These are phyloP conservation scores for Drosophila littoralis DNA, from an alignment of 1,140 invertebrate species.

Conservation along the genomic window DNA sequence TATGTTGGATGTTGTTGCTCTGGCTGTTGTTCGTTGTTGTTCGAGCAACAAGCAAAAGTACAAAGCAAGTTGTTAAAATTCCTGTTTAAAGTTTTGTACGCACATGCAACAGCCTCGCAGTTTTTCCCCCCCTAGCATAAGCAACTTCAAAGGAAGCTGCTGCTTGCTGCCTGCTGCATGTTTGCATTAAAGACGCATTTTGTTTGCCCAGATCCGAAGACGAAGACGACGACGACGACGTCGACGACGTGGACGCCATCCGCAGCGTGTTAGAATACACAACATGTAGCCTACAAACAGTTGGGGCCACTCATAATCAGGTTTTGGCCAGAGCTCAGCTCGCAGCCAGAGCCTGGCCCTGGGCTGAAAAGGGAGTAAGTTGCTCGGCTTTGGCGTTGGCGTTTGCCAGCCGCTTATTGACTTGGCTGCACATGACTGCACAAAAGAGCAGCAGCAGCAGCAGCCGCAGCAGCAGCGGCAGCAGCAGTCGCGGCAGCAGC, in stretches of 20 bases:
- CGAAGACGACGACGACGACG: constrained; percentile 30
- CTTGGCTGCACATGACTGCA: constrained; percentile 69
- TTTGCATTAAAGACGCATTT: constrained; percentile 82
- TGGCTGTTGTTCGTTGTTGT: constrained; percentile 43
- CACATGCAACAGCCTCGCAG: constrained; percentile 66
- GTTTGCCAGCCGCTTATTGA: constrained; percentile 57
- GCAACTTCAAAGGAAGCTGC: constrained; percentile 31
- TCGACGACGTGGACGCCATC: constrained; percentile 59
- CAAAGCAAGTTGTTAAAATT: constrained; percentile 83
- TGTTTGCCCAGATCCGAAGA: constrained; percentile 69
- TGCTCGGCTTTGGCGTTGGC: constrained; percentile 38
- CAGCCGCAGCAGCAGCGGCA: neutral
- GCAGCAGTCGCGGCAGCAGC: neutral
- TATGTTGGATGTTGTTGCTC: constrained; percentile 44
- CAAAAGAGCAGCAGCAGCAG: constrained; percentile 57
- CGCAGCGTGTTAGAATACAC: constrained; percentile 82
- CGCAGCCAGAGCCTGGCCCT: constrained; percentile 15
- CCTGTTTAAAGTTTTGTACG: constrained; percentile 82
- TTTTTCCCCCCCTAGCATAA: constrained; percentile 9
- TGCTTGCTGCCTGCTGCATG: constrained; percentile 63
- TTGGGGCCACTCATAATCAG: constrained; percentile 80
- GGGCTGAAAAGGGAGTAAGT: constrained; percentile 60
- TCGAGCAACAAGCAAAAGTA: constrained; percentile 74
- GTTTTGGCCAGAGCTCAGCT: constrained; percentile 65
- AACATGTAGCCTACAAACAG: constrained; percentile 71